These are phyloP conservation scores for Geotrupes spiniger DNA, from an alignment of 2,888 invertebrate genomes.

Conservation along the genomic window DNA sequence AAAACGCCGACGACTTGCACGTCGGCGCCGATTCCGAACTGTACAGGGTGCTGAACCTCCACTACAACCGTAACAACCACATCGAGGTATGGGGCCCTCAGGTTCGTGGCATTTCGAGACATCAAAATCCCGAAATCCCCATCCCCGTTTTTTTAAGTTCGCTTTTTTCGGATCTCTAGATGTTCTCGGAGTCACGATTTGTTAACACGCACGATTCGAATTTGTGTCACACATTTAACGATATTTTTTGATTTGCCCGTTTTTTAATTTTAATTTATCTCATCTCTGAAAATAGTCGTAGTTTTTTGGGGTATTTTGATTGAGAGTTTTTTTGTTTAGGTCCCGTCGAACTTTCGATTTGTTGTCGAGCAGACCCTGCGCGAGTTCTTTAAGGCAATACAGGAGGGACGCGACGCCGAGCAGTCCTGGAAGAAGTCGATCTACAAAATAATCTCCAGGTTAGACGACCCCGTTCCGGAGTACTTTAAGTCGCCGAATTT, in stretches of 20 bases:
- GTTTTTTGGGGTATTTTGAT: too few species aligned
- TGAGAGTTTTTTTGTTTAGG: conserved; percentile 58
- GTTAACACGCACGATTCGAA: too few species aligned
- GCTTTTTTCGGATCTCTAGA: conserved; percentile 12
- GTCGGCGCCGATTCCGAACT: conserved; percentile 96
- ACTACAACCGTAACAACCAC: conserved; percentile 97
- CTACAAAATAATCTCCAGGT: conserved; percentile 98
- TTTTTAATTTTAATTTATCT: too few species aligned
- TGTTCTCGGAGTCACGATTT: conserved; percentile 22
- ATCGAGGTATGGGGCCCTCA: conserved; percentile 81
- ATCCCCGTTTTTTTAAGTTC: conserved; percentile 16
- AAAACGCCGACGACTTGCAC: conserved; percentile 87
- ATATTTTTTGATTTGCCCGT: too few species aligned
- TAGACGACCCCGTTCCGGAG: conserved; percentile 98
- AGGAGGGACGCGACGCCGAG: conserved; percentile 93
- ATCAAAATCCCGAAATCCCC: conserved; percentile 24
- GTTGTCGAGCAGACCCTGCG: conserved; percentile 97
- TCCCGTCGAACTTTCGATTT: conserved; percentile 94
- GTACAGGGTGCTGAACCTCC: conserved; percentile 95
- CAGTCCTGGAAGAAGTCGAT: conserved; percentile 99
- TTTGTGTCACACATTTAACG: too few species aligned
- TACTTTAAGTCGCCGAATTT: conserved; percentile 99
- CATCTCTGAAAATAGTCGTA: too few species aligned
- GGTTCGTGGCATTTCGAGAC: conserved; percentile 56
- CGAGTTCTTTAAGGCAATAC: conserved; percentile 98